Percentiles rank a stretch among this genome's conserved stretches.
Evolutionary conservation across 2,888 invertebrate species (phyloP).

Genomic region (Phengaris arion): DNA sequence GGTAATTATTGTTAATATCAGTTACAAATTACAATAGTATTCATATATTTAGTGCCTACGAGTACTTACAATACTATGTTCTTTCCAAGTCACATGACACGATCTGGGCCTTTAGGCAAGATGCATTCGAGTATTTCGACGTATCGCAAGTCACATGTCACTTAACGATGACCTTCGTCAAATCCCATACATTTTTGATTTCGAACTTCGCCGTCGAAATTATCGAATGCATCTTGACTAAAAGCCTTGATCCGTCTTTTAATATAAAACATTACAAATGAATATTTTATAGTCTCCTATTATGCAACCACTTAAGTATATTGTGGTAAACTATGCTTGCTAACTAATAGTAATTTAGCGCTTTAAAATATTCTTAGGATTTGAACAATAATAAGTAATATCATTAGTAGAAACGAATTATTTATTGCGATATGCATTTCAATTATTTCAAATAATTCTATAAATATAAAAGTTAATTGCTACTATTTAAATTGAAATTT

Average conservation of each 20-base stretch:
- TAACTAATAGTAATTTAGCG: slow-evolving; percentile 23
- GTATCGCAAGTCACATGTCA: too few species aligned
- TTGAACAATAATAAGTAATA: slow-evolving; percentile 20
- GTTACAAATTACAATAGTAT: slow-evolving; percentile 3
- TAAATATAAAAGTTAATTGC: neutral
- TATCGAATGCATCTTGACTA: too few species aligned
- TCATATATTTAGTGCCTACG: neutral
- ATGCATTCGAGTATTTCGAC: too few species aligned
- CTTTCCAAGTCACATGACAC: neutral
- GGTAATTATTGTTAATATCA: neutral
- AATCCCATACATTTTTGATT: too few species aligned
- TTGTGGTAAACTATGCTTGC: slow-evolving; percentile 1
- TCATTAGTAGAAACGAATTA: neutral
- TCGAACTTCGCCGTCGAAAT: too few species aligned
- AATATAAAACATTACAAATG: slow-evolving; percentile 12
- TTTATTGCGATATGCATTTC: neutral
- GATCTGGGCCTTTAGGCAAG: too few species aligned
- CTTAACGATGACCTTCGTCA: too few species aligned
- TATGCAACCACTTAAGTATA: neutral
- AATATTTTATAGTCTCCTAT: slow-evolving; percentile 1
- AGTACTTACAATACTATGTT: slow-evolving; percentile 11
- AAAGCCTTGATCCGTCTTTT: neutral
- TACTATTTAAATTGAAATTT: neutral
- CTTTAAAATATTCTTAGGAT: slow-evolving; percentile 25
- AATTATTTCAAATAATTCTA: neutral